phyloP scores from a whole-genome alignment of 2,797 vertebrate species.

The Melanotaenia parkinsoni region DNA sequence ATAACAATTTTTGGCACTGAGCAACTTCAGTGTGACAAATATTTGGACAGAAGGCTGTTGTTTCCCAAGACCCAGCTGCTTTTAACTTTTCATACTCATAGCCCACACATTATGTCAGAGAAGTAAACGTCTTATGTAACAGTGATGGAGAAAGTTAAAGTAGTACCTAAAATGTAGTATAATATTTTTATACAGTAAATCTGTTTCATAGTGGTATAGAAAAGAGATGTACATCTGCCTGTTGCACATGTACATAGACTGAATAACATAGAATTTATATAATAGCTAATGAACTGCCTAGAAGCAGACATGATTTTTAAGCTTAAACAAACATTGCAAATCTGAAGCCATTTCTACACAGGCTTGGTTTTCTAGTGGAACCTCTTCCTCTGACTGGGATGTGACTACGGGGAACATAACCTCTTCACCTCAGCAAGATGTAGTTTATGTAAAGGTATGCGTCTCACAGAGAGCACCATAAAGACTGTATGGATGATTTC shows the following conservation, averaged over 20 bases:
- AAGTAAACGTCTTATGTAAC: background rate
- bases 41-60: background rate
- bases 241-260: background rate
- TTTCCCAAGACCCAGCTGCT: background rate
- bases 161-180: background rate
- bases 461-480: slow-evolving; percentile 40
- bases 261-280: background rate
- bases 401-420: slow-evolving; percentile 55
- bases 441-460: slow-evolving; percentile 28
- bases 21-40: background rate
- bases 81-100: background rate
- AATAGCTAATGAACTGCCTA: background rate
- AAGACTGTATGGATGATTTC: slow-evolving; percentile 66
- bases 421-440: slow-evolving; percentile 42
- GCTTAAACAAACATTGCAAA: slow-evolving; percentile 41
- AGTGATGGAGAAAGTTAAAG: background rate
- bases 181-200: background rate
- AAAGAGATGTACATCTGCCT: accelerated
- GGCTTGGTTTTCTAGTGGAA: slow-evolving; percentile 60
- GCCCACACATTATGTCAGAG: background rate
- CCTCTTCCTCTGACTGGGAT: slow-evolving; percentile 59
- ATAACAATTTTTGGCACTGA: background rate
- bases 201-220: no score
- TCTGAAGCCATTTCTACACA: slow-evolving; percentile 32
- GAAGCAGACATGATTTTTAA: background rate